Evolutionary conservation across 2,113 vertebrate species (phyloP).

Genomic region (Ia io): DNA sequence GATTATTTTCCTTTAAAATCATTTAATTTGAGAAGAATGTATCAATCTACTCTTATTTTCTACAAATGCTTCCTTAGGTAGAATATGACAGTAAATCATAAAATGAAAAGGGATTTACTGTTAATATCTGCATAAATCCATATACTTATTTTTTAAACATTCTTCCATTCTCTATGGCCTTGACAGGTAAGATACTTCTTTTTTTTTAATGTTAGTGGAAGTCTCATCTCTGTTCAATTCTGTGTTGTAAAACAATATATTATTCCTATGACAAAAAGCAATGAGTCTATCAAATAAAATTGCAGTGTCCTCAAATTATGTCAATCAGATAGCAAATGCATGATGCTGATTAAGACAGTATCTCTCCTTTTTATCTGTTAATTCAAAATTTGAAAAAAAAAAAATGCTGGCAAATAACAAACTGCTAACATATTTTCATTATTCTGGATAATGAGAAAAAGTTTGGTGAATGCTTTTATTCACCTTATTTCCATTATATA

Average conservation of each 20-base stretch:
- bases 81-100: background rate
- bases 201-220: background rate
- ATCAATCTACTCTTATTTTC: slow-evolving; percentile 12
- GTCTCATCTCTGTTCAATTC: background rate
- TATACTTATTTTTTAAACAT: slow-evolving; percentile 29
- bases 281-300: background rate
- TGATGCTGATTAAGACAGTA: background rate
- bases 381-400: background rate
- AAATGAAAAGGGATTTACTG: background rate
- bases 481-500: background rate
- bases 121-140: slow-evolving; percentile 32
- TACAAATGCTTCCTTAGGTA: background rate
- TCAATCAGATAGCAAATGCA: background rate
- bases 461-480: background rate
- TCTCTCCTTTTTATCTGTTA: background rate
- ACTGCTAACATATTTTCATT: background rate
- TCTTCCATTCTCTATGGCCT: background rate
- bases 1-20: background rate
- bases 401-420: background rate
- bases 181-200: background rate
- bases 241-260: background rate
- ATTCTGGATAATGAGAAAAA: background rate
- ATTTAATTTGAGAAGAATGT: background rate
- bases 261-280: background rate
- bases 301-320: background rate